Conservation (phyloP, 2,888 invertebrate species). For the Xestia c-nigrum region DNA sequence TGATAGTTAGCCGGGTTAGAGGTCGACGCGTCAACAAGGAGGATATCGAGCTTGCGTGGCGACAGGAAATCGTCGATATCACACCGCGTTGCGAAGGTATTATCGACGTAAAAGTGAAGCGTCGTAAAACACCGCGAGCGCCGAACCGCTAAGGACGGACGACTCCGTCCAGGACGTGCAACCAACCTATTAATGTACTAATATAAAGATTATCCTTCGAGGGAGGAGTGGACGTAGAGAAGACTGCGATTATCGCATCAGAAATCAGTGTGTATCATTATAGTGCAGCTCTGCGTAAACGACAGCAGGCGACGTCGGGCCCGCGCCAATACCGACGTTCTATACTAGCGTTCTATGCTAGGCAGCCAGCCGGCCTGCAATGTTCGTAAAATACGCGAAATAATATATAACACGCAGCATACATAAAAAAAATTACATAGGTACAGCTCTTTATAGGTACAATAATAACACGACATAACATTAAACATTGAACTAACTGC, state of each 20-base stretch:
- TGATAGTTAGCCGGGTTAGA: conserved; percentile 16
- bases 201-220: conserved; percentile 7
- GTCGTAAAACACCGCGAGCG: conserved; percentile 49
- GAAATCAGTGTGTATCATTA: not conserved
- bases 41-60: conserved; percentile 44
- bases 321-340: no score
- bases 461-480: not conserved
- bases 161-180: conserved; percentile 37
- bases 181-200: conserved; percentile 19
- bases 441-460: no score
- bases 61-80: conserved; percentile 36
- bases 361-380: not conserved
- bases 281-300: no score
- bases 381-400: not conserved
- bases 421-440: not conserved
- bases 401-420: not conserved
- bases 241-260: not conserved
- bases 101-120: conserved; percentile 45
- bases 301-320: no score
- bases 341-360: not conserved
- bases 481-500: not conserved
- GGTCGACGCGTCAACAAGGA: conserved; percentile 41
- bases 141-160: conserved; percentile 43
- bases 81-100: conserved; percentile 28
- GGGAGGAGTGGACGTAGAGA: not conserved